A percentile compares a stretch with the other conserved stretches of the same genome.
Evolutionary conservation across 2,888 invertebrate genomes (phyloP).

Genomic region (Crematogaster levior): DNA sequence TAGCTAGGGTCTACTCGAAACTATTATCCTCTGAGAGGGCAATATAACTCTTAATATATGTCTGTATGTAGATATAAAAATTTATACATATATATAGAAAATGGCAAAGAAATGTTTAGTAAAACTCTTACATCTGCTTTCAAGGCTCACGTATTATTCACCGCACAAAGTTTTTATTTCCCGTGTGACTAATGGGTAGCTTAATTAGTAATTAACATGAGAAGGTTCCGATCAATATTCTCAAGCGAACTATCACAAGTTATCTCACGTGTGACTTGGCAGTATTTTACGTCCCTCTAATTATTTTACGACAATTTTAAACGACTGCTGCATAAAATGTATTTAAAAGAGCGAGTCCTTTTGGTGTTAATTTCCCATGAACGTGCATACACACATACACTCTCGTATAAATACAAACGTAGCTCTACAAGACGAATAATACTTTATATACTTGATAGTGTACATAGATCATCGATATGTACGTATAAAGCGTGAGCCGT

Average conservation of each 20-base stretch:
- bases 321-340: background rate
- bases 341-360: background rate
- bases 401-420: background rate
- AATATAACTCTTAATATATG: background rate
- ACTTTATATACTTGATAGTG: constrained; percentile 44
- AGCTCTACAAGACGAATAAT: constrained; percentile 15
- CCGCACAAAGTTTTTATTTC: constrained; percentile 19
- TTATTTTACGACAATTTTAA: background rate
- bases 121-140: constrained; percentile 28
- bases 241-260: background rate
- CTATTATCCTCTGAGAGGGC: background rate
- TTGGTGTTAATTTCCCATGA: background rate
- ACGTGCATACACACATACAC: background rate
- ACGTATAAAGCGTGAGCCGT: background rate
- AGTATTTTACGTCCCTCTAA: background rate
- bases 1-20: background rate
- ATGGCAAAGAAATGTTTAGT: constrained; percentile 7
- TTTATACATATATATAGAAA: constrained; percentile 20
- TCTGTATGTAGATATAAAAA: constrained; percentile 19
- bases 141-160: constrained; percentile 22
- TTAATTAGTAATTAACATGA: constrained; percentile 19
- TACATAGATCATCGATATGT: constrained; percentile 31
- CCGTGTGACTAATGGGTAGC: background rate
- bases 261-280: background rate
- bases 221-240: background rate